Evolutionary conservation across 2,113 vertebrate species (phyloP), one percentile per base, ranked within the genome.

Genomic region (Aegotheles bennettii): DNA sequence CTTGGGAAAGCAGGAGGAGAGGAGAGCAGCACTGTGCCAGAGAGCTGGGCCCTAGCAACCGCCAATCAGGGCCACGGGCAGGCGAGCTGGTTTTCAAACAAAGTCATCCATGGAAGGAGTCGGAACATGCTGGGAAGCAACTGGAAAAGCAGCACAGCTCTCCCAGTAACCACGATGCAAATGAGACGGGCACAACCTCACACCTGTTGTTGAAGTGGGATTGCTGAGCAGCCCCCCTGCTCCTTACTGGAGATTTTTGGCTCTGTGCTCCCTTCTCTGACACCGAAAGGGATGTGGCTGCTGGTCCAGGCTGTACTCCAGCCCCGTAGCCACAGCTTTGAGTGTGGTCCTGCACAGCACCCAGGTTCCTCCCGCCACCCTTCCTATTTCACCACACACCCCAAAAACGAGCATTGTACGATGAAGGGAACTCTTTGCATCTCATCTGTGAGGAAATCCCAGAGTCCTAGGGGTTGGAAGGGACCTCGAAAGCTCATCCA

Each of bases 361-460:
- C 23, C 65, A n/a, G 31, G 56, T 57, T 29, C 73, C 19, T 84
- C 21, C 68, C 50, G 24, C 24, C 53, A 28, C n/a, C n/a, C 53
- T 36, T 40, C 8, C 63, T 2, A 0, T 2, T 54, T 23, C 59
- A 20, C 36, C 36, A 13, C 51, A 33, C 28, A 19, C 29, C 33
- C 7, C 2, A n/a, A 2, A 8, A 38, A 15, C 9, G 11, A 40
- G 38, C 1, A 4, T 6, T 16, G 40, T 7, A 18, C 1, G 40
- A 13, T 3, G 21, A 18, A 26, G 42, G 75, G 45, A 71, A n/a
- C 40, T 21, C 25, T 9, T 75, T 45, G 47, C 33, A 11, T 2
- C 79, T 16, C 64, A 2, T 0, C 28, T 4, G 2, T 16, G 35
- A n/a, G n/a, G n/a, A n/a, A n/a, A n/a, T n/a, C n/a, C n/a, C n/a